Percentiles rank a stretch among this genome's conserved stretches.
These are phyloP conservation scores for Ellobium chinense DNA, from an alignment of 2,888 invertebrate genomes.

Conservation along the genomic window DNA sequence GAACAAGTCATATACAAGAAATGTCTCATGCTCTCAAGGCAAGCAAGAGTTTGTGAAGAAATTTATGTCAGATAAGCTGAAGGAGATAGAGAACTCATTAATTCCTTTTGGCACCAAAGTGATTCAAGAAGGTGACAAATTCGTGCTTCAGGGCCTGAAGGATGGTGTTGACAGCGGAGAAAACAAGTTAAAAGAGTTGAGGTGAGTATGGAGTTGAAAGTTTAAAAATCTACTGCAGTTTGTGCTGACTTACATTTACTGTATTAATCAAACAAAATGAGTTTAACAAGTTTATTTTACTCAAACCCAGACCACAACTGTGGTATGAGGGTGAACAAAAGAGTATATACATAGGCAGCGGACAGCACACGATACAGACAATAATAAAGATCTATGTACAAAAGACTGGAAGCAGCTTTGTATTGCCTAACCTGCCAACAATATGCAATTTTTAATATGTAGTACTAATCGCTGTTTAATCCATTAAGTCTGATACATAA, in stretches of 20 bases:
- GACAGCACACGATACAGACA: too few relatives aligned
- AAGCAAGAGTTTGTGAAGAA: slow-evolving; percentile 20
- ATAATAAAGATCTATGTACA: too few relatives aligned
- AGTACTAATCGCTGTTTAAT: too few relatives aligned
- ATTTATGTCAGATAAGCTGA: not conserved
- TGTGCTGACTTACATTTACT: not conserved
- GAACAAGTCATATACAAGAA: not conserved
- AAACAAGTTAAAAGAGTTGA: not conserved
- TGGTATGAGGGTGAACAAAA: too few relatives aligned
- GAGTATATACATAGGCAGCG: too few relatives aligned
- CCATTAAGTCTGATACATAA: too few relatives aligned
- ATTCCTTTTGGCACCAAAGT: slow-evolving; percentile 1
- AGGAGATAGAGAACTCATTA: slow-evolving; percentile 6
- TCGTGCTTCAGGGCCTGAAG: slow-evolving; percentile 13
- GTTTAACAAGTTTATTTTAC: too few relatives aligned
- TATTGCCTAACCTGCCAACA: too few relatives aligned
- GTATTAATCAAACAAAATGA: too few relatives aligned
- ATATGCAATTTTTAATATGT: too few relatives aligned
- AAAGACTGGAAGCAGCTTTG: too few relatives aligned
- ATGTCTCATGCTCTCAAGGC: slow-evolving; percentile 15
- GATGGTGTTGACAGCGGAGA: slow-evolving; percentile 12
- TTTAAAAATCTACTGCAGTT: not conserved
- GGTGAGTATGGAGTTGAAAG: slow-evolving; percentile 1
- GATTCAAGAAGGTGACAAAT: not conserved
- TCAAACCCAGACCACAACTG: too few relatives aligned